These are phyloP conservation scores for Scaptomyza pallida DNA, from an alignment of 1,140 invertebrate genomes.

Conservation along the genomic window DNA sequence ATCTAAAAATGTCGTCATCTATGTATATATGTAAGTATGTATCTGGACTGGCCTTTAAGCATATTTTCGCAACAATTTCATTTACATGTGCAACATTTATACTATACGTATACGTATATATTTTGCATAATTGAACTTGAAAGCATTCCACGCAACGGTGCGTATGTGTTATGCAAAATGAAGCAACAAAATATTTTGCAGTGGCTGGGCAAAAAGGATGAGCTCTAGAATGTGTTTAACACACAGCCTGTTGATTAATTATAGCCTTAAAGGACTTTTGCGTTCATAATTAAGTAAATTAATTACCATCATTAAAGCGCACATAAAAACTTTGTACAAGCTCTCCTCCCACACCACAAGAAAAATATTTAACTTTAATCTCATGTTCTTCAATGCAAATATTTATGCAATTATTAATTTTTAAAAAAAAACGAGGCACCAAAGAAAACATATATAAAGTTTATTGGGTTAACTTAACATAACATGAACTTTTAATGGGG, in stretches of 20 bases:
- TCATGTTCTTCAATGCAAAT: background rate
- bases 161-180: slow-evolving; percentile 47
- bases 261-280: slow-evolving; percentile 34
- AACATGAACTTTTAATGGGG: background rate
- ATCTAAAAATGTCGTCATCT: background rate
- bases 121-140: slow-evolving; percentile 44
- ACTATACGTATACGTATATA: slow-evolving; percentile 8
- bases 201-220: no score
- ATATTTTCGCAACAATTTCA: no score
- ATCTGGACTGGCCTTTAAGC: no score
- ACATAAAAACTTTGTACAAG: background rate
- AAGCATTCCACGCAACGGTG: slow-evolving; percentile 30
- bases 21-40: background rate
- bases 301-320: slow-evolving; percentile 24
- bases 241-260: slow-evolving; percentile 34
- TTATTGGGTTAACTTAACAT: no score
- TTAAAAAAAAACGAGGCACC: background rate
- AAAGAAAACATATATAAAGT: no score
- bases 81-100: background rate
- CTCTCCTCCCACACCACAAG: background rate
- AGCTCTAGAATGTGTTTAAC: background rate
- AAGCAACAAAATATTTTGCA: slow-evolving; percentile 32
- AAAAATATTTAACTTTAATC: background rate
- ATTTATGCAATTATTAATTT: background rate
- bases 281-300: slow-evolving; percentile 39